Conservation (phyloP, 2,888 invertebrate species). For the Mesorhabditis sp. region DNA sequence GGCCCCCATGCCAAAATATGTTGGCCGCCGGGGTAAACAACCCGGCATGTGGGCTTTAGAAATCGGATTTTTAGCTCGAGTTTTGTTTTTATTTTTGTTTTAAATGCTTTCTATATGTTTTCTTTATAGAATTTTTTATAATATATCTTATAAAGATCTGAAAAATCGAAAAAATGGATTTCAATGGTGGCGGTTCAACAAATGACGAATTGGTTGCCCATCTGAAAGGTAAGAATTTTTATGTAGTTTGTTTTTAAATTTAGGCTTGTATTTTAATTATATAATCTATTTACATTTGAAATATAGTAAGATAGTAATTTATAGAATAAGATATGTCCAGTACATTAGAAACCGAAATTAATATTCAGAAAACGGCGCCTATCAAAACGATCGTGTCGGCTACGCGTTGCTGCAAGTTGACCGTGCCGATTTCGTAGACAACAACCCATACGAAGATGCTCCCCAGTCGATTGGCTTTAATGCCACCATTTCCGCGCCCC, state of each 20-base stretch:
- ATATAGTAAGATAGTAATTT: background rate
- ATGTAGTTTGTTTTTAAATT: background rate
- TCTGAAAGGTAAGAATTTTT: slow-evolving; percentile 7
- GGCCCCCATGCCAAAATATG: too few species aligned
- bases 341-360: too few species aligned
- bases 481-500: slow-evolving; percentile 91
- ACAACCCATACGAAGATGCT: slow-evolving; percentile 77
- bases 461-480: slow-evolving; percentile 86
- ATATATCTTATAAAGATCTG: too few species aligned
- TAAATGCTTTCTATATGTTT: too few species aligned
- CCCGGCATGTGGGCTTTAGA: too few species aligned
- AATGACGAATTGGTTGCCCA: background rate
- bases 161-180: too few species aligned
- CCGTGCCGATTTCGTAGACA: slow-evolving; percentile 74
- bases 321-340: background rate
- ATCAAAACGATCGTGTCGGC: slow-evolving; percentile 74
- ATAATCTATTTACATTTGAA: background rate
- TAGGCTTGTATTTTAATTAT: background rate
- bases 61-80: too few species aligned
- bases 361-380: slow-evolving; percentile 74
- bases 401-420: slow-evolving; percentile 80
- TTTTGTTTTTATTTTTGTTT: too few species aligned
- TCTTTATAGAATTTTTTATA: too few species aligned
- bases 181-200: background rate
- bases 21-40: too few species aligned